Evolutionary conservation across 2,113 vertebrate genomes (phyloP).

Genomic region (Seriola rivoliana): DNA sequence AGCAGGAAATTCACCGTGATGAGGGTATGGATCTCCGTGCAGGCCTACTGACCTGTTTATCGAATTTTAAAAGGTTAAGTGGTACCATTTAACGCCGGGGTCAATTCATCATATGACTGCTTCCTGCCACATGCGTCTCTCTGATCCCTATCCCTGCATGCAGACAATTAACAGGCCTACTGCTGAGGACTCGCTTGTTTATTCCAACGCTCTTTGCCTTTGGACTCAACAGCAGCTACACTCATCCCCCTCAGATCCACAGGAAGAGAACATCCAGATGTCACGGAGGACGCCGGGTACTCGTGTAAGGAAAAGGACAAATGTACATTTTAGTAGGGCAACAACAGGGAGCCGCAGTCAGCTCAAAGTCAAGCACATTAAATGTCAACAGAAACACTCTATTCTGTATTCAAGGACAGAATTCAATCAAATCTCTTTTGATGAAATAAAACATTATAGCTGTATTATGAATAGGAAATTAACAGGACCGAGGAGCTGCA

Average conservation of each 20-base stretch:
- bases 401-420: background rate
- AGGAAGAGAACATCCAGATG: slow-evolving; percentile 36
- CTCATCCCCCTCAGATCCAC: slow-evolving; percentile 11
- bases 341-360: background rate
- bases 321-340: slow-evolving; percentile 33
- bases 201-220: slow-evolving; percentile 43
- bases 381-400: background rate
- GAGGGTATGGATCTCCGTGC: slow-evolving; percentile 58
- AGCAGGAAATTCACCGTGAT: slow-evolving; percentile 74
- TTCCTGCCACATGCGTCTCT: slow-evolving; percentile 74
- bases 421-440: slow-evolving; percentile 9
- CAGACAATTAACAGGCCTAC: slow-evolving; percentile 61
- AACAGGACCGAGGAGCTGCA: slow-evolving; percentile 10
- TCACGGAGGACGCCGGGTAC: slow-evolving; percentile 33
- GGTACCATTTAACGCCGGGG: slow-evolving; percentile 78
- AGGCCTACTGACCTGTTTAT: slow-evolving; percentile 71
- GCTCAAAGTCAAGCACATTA: slow-evolving; percentile 15
- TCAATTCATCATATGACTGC: slow-evolving; percentile 80
- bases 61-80: slow-evolving; percentile 78
- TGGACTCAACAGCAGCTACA: slow-evolving; percentile 21
- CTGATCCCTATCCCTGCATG: slow-evolving; percentile 63
- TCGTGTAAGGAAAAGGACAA: slow-evolving; percentile 2
- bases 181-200: slow-evolving; percentile 50
- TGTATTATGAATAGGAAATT: slow-evolving; percentile 18
- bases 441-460: slow-evolving; percentile 32